Evolutionary conservation across 2,888 invertebrate species (phyloP).

Genomic region (Lampropteryx suffumata): DNA sequence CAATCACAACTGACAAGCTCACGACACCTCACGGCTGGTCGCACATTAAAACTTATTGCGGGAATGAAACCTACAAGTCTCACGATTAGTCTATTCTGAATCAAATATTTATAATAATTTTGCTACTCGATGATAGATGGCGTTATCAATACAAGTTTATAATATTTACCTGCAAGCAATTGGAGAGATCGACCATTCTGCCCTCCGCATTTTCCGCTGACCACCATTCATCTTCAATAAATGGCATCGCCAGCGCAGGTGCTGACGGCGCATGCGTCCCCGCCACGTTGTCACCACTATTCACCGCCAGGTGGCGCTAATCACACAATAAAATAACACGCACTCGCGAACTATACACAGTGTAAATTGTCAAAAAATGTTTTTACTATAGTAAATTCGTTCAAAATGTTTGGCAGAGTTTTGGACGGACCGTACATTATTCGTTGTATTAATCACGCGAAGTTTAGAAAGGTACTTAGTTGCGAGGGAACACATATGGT

Average conservation of each 20-base stretch:
- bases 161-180: slow-evolving; percentile 89
- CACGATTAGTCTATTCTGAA: too few relatives aligned
- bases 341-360: slow-evolving; percentile 61
- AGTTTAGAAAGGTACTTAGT: slow-evolving; percentile 65
- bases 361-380: slow-evolving; percentile 56
- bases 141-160: slow-evolving; percentile 16
- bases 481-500: slow-evolving; percentile 68
- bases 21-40: too few relatives aligned
- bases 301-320: slow-evolving; percentile 68
- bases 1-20: too few relatives aligned
- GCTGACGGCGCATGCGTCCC: slow-evolving; percentile 85
- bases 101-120: too few relatives aligned
- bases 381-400: slow-evolving; percentile 76
- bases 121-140: slow-evolving; percentile 25
- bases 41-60: too few relatives aligned
- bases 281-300: slow-evolving; percentile 82
- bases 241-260: slow-evolving; percentile 93
- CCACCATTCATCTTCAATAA: slow-evolving; percentile 98
- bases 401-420: slow-evolving; percentile 75
- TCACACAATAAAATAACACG: slow-evolving; percentile 51
- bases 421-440: slow-evolving; percentile 80
- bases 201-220: slow-evolving; percentile 95
- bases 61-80: too few relatives aligned
- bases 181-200: slow-evolving; percentile 95
- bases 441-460: slow-evolving; percentile 64